A percentile compares a stretch with the other conserved stretches of the same genome.
Conservation (phyloP, 2,888 invertebrate genomes). For the Drosophila austrosaltans region DNA sequence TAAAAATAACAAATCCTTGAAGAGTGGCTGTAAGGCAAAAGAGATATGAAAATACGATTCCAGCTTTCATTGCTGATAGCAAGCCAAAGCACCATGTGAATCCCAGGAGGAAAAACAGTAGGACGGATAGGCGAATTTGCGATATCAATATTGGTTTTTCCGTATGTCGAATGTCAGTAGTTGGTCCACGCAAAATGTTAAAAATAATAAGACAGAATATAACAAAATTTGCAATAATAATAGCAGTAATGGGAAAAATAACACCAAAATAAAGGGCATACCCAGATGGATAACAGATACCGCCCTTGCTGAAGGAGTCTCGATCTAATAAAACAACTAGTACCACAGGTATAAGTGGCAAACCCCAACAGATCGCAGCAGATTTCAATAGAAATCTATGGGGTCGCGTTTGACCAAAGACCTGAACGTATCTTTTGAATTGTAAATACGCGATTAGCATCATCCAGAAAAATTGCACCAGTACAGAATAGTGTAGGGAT, state of each 20-base stretch:
- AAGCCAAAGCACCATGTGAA: slow-evolving; percentile 87
- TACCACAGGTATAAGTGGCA: slow-evolving; percentile 85
- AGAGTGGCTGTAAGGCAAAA: slow-evolving; percentile 87
- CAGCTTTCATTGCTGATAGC: slow-evolving; percentile 84
- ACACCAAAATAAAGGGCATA: slow-evolving; percentile 84
- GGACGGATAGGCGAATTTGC: slow-evolving; percentile 85
- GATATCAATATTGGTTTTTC: slow-evolving; percentile 79
- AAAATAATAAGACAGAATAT: slow-evolving; percentile 85
- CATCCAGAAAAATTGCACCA: slow-evolving; percentile 90
- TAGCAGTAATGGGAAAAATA: slow-evolving; percentile 84
- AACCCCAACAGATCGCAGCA: slow-evolving; percentile 87
- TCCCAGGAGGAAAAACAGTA: slow-evolving; percentile 86
- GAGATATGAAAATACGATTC: slow-evolving; percentile 85
- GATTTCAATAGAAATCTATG: slow-evolving; percentile 87
- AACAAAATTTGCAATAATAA: slow-evolving; percentile 85
- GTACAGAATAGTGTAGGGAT: slow-evolving; percentile 87
- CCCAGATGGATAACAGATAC: slow-evolving; percentile 85
- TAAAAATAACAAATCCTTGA: slow-evolving; percentile 86
- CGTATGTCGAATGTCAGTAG: slow-evolving; percentile 84
- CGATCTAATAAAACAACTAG: slow-evolving; percentile 84
- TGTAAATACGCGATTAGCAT: slow-evolving; percentile 88
- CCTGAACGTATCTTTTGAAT: slow-evolving; percentile 87
- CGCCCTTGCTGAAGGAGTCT: slow-evolving; percentile 84
- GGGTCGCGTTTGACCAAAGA: slow-evolving; percentile 85
- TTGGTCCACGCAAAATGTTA: slow-evolving; percentile 84